These are phyloP conservation scores for Neomonachus schauinslandi DNA, from an alignment of 2,113 vertebrate genomes.

Conservation along the genomic window DNA sequence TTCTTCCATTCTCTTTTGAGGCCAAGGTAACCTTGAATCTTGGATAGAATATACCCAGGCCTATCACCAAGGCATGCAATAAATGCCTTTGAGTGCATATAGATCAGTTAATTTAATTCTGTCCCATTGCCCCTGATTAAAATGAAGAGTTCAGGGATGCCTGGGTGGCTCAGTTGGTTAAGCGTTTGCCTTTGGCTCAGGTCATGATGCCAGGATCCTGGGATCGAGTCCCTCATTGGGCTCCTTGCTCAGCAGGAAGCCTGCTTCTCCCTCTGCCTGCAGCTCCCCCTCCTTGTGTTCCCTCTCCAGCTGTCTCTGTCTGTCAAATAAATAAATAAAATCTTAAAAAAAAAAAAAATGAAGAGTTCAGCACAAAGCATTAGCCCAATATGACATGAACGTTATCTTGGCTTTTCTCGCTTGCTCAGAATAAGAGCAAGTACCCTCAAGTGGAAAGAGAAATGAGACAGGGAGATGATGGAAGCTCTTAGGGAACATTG, in stretches of 20 bases:
- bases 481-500: not conserved
- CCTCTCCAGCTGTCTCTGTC: no score
- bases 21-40: not conserved
- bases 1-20: not conserved
- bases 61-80: not conserved
- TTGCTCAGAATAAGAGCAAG: slow-evolving; percentile 37
- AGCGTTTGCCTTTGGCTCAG: no score
- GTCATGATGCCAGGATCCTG: no score
- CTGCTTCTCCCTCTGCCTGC: no score
- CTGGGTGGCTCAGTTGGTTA: no score
- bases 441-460: not conserved
- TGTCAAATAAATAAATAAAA: no score
- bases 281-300: no score
- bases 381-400: not conserved
- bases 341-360: not conserved
- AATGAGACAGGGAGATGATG: not conserved
- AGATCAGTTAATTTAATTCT: not conserved
- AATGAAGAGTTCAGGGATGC: not conserved
- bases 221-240: no score
- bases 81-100: not conserved
- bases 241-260: no score
- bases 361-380: not conserved
- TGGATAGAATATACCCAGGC: not conserved
- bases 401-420: not conserved
- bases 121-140: not conserved